phyloP scores from a whole-genome alignment of 1,140 invertebrate species.

The Diuraphis noxia region DNA sequence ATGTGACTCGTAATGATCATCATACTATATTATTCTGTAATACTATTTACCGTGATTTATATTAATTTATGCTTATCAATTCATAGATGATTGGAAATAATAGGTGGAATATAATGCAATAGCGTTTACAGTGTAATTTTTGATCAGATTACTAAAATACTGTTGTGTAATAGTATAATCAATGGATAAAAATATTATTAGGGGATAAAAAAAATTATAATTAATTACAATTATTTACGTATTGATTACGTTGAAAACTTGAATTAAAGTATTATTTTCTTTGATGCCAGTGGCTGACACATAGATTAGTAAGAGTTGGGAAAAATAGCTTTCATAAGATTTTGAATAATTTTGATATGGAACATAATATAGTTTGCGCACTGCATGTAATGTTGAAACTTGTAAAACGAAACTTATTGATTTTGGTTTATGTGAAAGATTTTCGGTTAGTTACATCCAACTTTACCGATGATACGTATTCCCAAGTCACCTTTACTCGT shows the following conservation, averaged over 20 bases:
- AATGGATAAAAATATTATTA: neutral
- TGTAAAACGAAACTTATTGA: conserved; percentile 6
- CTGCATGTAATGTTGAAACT: neutral
- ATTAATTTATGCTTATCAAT: neutral
- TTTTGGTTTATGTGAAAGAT: neutral
- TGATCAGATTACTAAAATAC: neutral
- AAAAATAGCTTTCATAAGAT: neutral
- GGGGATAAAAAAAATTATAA: neutral
- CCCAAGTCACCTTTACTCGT: neutral
- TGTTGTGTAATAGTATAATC: neutral
- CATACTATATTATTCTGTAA: neutral
- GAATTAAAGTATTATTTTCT: neutral
- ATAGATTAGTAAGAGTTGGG: neutral
- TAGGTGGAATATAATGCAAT: neutral
- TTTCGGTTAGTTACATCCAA: neutral
- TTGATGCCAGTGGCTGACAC: neutral
- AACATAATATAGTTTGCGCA: neutral
- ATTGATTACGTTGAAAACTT: neutral
- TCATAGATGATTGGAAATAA: neutral
- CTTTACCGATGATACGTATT: neutral
- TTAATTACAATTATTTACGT: neutral
- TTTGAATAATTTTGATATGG: neutral
- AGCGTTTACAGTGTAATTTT: neutral
- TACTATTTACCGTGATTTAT: neutral
- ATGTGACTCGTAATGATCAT: neutral